These are phyloP conservation scores for Ormyrus labotus DNA, from an alignment of 2,888 invertebrate genomes.

Conservation along the genomic window DNA sequence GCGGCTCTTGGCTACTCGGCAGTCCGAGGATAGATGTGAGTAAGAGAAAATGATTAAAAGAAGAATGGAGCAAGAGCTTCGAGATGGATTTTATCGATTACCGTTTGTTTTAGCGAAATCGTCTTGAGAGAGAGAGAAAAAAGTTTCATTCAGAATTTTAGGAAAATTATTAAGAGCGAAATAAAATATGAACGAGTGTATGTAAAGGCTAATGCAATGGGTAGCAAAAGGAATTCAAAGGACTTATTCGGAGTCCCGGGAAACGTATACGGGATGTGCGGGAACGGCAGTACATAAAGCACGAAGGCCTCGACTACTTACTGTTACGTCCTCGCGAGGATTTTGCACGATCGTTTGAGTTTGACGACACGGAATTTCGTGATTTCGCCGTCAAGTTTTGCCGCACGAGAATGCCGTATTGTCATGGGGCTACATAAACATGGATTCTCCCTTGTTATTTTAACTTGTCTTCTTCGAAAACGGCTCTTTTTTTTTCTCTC, in stretches of 20 bases:
- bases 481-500: not conserved
- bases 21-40: not conserved
- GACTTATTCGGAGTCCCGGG: too few species aligned
- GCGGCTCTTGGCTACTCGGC: too few species aligned
- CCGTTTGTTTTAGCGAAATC: too few species aligned
- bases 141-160: not conserved
- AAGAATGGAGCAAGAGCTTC: too few species aligned
- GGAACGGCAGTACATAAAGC: slow-evolving; percentile 20
- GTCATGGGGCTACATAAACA: slow-evolving; percentile 17
- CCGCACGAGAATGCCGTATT: not conserved
- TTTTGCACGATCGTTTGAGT: slow-evolving; percentile 25
- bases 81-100: too few species aligned
- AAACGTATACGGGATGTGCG: too few species aligned
- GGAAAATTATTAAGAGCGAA: not conserved
- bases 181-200: not conserved
- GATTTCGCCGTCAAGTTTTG: slow-evolving; percentile 13
- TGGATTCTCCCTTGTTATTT: slow-evolving; percentile 12
- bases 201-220: not conserved
- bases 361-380: slow-evolving; percentile 31
- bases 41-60: not conserved
- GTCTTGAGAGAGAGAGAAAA: not conserved
- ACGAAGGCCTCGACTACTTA: not conserved
- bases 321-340: slow-evolving; percentile 5
- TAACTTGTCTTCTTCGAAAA: not conserved
- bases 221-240: not conserved